Conservation (phyloP, 1,140 invertebrate genomes). For the Bombus soroeensis region DNA sequence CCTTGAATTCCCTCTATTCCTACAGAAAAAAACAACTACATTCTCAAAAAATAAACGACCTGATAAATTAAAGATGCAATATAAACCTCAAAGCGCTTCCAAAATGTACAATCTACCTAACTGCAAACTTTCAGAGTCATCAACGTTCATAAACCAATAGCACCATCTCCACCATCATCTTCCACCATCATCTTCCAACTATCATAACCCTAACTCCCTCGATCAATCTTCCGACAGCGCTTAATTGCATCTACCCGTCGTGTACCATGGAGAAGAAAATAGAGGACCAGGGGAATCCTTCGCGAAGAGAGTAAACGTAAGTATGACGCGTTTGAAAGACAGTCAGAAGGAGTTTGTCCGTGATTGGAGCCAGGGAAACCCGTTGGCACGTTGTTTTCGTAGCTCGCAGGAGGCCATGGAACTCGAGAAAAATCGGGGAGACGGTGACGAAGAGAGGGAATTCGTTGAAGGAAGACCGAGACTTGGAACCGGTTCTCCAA, state of each 20-base stretch:
- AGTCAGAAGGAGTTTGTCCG: background rate
- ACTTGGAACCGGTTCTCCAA: constrained; percentile 66
- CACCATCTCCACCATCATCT: too few relatives aligned
- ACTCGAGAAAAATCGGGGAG: constrained; percentile 47
- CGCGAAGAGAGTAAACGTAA: constrained; percentile 36
- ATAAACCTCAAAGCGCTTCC: too few relatives aligned
- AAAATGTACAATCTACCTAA: too few relatives aligned
- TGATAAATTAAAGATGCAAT: too few relatives aligned
- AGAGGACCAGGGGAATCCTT: background rate
- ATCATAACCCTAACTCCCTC: too few relatives aligned
- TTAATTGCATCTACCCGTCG: background rate
- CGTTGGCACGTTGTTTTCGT: constrained; percentile 68
- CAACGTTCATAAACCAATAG: too few relatives aligned
- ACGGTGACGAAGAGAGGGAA: background rate
- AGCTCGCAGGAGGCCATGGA: constrained; percentile 61
- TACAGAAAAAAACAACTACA: too few relatives aligned
- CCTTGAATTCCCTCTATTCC: too few relatives aligned
- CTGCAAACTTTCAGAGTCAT: too few relatives aligned
- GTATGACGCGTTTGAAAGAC: constrained; percentile 39
- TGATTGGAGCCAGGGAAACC: constrained; percentile 48
- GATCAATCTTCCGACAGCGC: too few relatives aligned
- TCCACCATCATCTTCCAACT: too few relatives aligned
- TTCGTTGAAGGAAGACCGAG: constrained; percentile 44
- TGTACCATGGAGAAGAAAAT: background rate
- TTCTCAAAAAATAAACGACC: too few relatives aligned